These are phyloP conservation scores for Enteromius afrohamiltoni DNA, from an alignment of 2,797 vertebrate species.

Conservation along the genomic window DNA sequence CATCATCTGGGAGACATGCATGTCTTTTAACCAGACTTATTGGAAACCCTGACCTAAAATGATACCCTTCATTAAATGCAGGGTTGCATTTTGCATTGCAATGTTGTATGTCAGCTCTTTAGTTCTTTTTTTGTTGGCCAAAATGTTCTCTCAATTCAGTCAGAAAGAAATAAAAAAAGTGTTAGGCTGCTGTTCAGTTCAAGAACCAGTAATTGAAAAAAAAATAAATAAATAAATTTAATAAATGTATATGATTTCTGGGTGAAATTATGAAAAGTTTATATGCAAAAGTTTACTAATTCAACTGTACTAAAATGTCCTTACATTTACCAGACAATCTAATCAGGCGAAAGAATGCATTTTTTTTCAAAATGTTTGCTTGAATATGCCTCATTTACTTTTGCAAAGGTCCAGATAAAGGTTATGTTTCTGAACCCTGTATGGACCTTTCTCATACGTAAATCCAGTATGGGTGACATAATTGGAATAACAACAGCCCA, in stretches of 20 bases:
- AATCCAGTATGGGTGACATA: conserved; percentile 17
- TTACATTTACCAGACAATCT: neutral
- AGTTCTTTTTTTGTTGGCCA: neutral
- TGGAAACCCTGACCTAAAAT: conserved; percentile 47
- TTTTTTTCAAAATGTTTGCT: neutral
- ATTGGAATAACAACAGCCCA: conserved; percentile 38
- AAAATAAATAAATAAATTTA: neutral
- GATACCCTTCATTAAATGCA: conserved; percentile 43
- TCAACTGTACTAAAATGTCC: neutral
- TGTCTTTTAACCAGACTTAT: conserved; percentile 39
- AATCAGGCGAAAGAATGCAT: neutral
- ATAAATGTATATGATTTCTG: no score
- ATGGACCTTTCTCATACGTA: neutral
- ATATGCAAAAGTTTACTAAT: neutral
- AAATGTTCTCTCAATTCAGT: conserved; percentile 26
- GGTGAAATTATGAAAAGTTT: no score
- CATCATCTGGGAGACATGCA: conserved; percentile 33
- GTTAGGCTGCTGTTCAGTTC: neutral
- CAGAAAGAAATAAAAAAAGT: neutral
- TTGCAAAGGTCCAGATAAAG: neutral
- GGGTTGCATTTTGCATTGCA: conserved; percentile 32
- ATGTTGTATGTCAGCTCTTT: conserved; percentile 34
- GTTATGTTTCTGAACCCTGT: conserved; percentile 13
- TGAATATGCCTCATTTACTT: neutral
- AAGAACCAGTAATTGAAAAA: neutral